These are phyloP conservation scores for Uromys caudimaculatus DNA, from an alignment of 2,797 vertebrate species.

Conservation along the genomic window DNA sequence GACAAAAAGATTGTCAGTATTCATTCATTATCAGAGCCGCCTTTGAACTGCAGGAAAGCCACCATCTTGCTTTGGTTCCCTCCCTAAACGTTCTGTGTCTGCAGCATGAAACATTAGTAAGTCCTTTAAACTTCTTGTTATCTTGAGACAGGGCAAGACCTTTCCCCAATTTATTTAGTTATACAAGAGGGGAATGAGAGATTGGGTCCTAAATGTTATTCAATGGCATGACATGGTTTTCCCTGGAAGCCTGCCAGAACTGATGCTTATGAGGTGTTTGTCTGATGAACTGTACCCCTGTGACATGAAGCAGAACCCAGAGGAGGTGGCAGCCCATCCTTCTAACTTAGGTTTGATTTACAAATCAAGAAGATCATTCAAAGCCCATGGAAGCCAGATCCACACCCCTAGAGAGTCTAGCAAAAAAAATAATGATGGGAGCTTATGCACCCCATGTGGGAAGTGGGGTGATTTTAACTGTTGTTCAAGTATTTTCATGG, in stretches of 20 bases:
- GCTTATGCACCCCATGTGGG: background rate
- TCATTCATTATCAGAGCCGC: conserved; percentile 80
- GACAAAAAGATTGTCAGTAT: background rate
- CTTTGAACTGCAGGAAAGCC: conserved; percentile 85
- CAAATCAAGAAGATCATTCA: conserved; percentile 84
- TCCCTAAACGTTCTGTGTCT: conserved; percentile 81
- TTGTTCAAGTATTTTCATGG: conserved; percentile 39
- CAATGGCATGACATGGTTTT: conserved; percentile 87
- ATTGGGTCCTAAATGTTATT: conserved; percentile 87
- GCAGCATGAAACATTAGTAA: conserved; percentile 85
- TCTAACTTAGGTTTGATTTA: conserved; percentile 86
- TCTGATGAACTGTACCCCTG: conserved; percentile 86
- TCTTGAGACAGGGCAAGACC: conserved; percentile 88
- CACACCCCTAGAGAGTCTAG: conserved; percentile 71
- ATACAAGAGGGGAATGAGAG: conserved; percentile 86
- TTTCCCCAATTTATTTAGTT: conserved; percentile 87
- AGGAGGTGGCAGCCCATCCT: conserved; percentile 84
- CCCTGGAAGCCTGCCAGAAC: conserved; percentile 86
- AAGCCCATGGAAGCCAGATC: conserved; percentile 74
- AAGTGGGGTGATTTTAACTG: background rate
- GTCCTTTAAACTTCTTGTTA: conserved; percentile 88
- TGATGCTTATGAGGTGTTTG: conserved; percentile 89
- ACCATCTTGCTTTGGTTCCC: conserved; percentile 82
- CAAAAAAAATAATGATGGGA: conserved; percentile 49
- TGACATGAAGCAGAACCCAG: conserved; percentile 85